These are phyloP conservation scores for Eupeodes corollae DNA, from an alignment of 1,140 invertebrate species.

Conservation along the genomic window DNA sequence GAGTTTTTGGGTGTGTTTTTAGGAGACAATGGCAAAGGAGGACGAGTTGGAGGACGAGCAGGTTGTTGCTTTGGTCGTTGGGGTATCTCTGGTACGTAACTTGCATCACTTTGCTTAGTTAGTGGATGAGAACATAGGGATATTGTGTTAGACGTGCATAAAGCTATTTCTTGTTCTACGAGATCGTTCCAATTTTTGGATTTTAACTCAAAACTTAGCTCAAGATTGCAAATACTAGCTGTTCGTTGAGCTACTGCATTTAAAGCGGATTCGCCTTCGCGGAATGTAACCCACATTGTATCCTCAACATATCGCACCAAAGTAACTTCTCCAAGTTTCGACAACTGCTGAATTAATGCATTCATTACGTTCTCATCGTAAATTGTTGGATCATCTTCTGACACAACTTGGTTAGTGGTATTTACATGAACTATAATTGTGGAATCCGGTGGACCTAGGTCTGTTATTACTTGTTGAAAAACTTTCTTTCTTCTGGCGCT, in stretches of 20 bases:
- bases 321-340: conserved; percentile 56
- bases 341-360: conserved; percentile 28
- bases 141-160: conserved; percentile 73
- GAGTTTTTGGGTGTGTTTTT: conserved; percentile 35
- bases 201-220: conserved; percentile 63
- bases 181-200: conserved; percentile 72
- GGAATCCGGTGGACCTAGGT: conserved; percentile 90
- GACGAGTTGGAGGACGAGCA: conserved; percentile 41
- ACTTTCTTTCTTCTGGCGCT: conserved; percentile 45
- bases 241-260: conserved; percentile 49
- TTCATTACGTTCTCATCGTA: conserved; percentile 39
- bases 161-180: conserved; percentile 67
- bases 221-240: conserved; percentile 53
- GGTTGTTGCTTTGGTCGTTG: conserved; percentile 47
- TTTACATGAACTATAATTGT: conserved; percentile 71
- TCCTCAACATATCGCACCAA: conserved; percentile 83
- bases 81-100: conserved; percentile 40
- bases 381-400: conserved; percentile 40
- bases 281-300: conserved; percentile 81
- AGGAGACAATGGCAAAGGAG: conserved; percentile 43
- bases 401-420: conserved; percentile 16
- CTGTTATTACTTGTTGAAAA: conserved; percentile 73
- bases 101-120: conserved; percentile 20
- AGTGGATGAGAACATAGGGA: conserved; percentile 48
- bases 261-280: conserved; percentile 71